phyloP scores from a whole-genome alignment of 1,140 invertebrate species.

The Archivesica marissinica region DNA sequence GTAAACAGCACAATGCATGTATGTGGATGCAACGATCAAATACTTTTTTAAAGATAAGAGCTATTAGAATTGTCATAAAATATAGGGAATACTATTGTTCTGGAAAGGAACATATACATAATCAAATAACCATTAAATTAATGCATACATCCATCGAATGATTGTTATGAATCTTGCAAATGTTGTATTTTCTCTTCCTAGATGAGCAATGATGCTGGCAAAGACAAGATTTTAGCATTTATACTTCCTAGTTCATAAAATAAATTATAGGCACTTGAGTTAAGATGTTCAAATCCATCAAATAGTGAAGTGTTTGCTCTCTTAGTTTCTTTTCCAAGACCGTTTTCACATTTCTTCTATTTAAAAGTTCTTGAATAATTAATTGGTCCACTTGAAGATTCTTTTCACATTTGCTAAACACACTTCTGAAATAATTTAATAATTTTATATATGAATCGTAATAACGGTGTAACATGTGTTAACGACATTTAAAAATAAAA shows the following conservation, averaged over 20 bases:
- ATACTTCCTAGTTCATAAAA: slow-evolving; percentile 56
- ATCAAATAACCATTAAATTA: too few relatives aligned
- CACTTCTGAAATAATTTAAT: slow-evolving; percentile 46
- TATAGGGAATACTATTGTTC: too few relatives aligned
- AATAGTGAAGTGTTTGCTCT: not conserved
- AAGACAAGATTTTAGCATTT: slow-evolving; percentile 42
- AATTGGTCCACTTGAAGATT: slow-evolving; percentile 40
- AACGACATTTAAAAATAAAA: slow-evolving; percentile 28
- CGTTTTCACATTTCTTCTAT: slow-evolving; percentile 44
- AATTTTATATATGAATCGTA: slow-evolving; percentile 26
- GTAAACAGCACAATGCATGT: too few relatives aligned
- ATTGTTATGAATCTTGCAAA: too few relatives aligned
- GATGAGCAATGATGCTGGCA: not conserved
- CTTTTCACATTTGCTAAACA: slow-evolving; percentile 38
- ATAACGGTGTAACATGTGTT: slow-evolving; percentile 43
- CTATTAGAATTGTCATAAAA: too few relatives aligned
- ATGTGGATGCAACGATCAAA: too few relatives aligned
- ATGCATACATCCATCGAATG: too few relatives aligned
- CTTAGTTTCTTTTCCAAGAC: not conserved
- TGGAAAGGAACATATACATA: too few relatives aligned
- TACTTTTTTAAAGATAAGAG: too few relatives aligned
- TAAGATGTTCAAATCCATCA: slow-evolving; percentile 43
- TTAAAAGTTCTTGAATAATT: slow-evolving; percentile 56
- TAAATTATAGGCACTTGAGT: slow-evolving; percentile 50
- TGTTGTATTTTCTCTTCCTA: slow-evolving; percentile 23